Percentiles rank a stretch among this genome's conserved stretches.
phyloP scores from a whole-genome alignment of 1,140 invertebrate species.

The Eulimnadia texana region DNA sequence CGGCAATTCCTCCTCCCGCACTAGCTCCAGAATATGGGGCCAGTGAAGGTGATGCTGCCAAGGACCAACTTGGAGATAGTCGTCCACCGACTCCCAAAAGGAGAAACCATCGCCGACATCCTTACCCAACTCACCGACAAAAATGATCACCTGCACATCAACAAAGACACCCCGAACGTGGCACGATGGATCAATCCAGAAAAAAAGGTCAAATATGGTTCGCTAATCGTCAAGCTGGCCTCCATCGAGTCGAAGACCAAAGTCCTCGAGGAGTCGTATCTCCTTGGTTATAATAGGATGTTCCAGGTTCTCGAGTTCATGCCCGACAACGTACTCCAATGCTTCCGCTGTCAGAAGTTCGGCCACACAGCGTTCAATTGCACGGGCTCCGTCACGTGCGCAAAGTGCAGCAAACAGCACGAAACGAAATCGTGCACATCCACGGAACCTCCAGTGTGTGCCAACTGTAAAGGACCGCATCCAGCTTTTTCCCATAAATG shows the following conservation, averaged over 20 bases:
- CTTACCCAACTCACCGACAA: not conserved
- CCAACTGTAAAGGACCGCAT: conserved; percentile 4
- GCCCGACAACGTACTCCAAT: not conserved
- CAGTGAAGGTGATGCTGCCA: not conserved
- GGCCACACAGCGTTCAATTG: conserved; percentile 3
- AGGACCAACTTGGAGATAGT: not conserved
- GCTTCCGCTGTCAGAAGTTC: conserved; percentile 1
- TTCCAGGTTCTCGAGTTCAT: not conserved
- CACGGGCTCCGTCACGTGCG: not conserved
- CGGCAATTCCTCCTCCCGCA: not conserved
- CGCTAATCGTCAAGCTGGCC: not conserved
- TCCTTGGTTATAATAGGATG: conserved; percentile 3
- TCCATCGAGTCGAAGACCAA: not conserved
- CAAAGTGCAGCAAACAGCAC: not conserved
- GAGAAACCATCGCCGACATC: not conserved
- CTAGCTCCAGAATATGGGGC: not conserved
- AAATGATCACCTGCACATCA: not conserved
- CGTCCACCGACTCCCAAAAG: conserved; percentile 6
- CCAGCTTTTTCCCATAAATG: not conserved
- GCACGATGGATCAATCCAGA: not conserved
- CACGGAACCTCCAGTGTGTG: not conserved
- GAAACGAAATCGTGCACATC: not conserved
- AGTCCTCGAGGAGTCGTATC: not conserved
- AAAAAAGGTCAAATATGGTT: not conserved
- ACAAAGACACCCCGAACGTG: not conserved